Evolutionary conservation across 2,888 invertebrate species (phyloP).

Genomic region (Apamea sordens): DNA sequence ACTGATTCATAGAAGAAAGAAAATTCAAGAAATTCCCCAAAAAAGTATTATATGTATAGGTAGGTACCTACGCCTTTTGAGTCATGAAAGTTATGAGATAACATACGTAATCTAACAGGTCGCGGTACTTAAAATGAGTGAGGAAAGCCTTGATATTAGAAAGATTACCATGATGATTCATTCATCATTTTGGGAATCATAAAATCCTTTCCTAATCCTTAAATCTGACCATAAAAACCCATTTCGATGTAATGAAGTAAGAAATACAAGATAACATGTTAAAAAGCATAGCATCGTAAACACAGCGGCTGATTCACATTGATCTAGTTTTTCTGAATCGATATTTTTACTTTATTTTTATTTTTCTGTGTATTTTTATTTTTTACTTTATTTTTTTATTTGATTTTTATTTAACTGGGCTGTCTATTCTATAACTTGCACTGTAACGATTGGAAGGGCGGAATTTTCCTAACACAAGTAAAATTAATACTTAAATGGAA

Average conservation of each 20-base stretch:
- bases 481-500: too few relatives aligned
- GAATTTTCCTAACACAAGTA: too few relatives aligned
- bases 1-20: conserved; percentile 13
- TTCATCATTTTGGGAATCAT: neutral
- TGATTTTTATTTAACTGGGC: too few relatives aligned
- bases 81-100: neutral
- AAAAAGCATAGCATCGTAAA: neutral
- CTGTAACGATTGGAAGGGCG: too few relatives aligned
- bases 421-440: too few relatives aligned
- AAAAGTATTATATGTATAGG: neutral
- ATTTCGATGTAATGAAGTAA: neutral
- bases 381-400: too few relatives aligned
- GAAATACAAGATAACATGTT: neutral
- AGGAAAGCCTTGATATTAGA: neutral
- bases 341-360: too few relatives aligned
- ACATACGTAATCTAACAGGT: conserved; percentile 5
- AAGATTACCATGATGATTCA: conserved; percentile 13
- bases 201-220: neutral
- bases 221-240: neutral
- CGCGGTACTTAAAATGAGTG: neutral
- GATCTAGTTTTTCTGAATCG: neutral
- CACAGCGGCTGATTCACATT: neutral
- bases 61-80: neutral
- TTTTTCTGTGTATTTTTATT: too few relatives aligned
- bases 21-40: neutral